Conservation (phyloP, 1,140 invertebrate species). For the Caenorhabditis latens region DNA sequence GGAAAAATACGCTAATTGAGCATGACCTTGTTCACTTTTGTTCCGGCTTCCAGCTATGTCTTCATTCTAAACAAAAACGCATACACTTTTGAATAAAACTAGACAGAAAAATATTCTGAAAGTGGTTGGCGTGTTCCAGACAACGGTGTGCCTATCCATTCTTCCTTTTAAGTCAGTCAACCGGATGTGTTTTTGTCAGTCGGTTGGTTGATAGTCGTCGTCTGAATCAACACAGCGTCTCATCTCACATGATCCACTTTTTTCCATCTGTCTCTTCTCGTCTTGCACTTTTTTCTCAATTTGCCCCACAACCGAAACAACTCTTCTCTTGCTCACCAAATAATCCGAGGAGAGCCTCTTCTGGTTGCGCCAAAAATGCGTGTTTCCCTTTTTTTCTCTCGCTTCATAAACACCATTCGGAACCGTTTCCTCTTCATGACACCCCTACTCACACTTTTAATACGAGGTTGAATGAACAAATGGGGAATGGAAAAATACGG, state of each 20-base stretch:
- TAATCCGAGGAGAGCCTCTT: slow-evolving; percentile 20
- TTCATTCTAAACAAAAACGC: neutral
- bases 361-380: slow-evolving; percentile 32
- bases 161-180: neutral
- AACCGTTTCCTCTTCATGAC: slow-evolving; percentile 49
- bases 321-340: slow-evolving; percentile 15
- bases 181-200: slow-evolving; percentile 50
- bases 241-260: slow-evolving; percentile 49
- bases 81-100: neutral
- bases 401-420: slow-evolving; percentile 51
- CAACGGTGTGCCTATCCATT: neutral
- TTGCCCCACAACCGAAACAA: slow-evolving; percentile 50
- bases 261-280: slow-evolving; percentile 29
- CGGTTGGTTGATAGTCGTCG: slow-evolving; percentile 15
- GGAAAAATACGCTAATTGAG: slow-evolving; percentile 13
- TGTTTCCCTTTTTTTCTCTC: slow-evolving; percentile 37
- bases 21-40: neutral
- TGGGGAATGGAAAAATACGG: neutral
- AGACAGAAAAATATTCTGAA: neutral
- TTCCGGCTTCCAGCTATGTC: neutral
- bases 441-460: neutral
- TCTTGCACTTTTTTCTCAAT: slow-evolving; percentile 53
- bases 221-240: slow-evolving; percentile 49
- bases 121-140: neutral
- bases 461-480: neutral